Base-by-base conservation (phyloP, 2,113 vertebrate genomes). In the Shinisaurus crocodilurus region DNA sequence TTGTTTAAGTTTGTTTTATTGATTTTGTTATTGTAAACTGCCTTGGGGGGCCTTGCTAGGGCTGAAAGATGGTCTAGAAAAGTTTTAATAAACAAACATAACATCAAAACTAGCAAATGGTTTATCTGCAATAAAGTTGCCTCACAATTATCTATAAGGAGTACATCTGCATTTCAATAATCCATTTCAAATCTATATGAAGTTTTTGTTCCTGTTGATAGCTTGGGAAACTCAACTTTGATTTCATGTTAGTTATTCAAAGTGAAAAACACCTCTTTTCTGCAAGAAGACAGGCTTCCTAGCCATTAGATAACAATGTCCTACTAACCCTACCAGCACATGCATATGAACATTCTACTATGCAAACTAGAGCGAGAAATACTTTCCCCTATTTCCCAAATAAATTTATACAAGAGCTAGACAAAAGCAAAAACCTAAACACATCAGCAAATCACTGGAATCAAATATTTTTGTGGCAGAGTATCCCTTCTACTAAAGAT, bases 291-390 rank as follows among this genome's bases (percentile, higher is more conserved):
- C n/a, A 87, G 50, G 76, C 23, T 6, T 25, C 50, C 18, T 16
- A 10, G 37, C 7, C 5, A 40, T 40, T 63, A 32, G 48, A 93
- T 1, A 34, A 76, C 86, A 72, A 94, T 87, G 93, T 90, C 91
- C 50, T 86, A 89, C 92, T 93, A 93, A 91, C 94, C 92, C 92
- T 94, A 90, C 93, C 84, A 93, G 91, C 45, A 87, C 5, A 81
- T 40, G 82, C 86, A 88, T 86, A 2, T 82, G 40, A 0, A 4
- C 80, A 48, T 88, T 7, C 75, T 45, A 72, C 48, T 86, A 81
- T 76, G 90, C 89, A 94, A 92, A 86, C 34, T 48, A 48, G 88
- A 65, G 0, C 43, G 92, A 32, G 93, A 93, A 90, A 79, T 69
- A 67, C 18, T 92, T 79, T 86, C n/a, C 85, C 37, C n/a, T 43